Evolutionary conservation across 2,888 invertebrate species (phyloP).

Genomic region (Dorcus hopei): DNA sequence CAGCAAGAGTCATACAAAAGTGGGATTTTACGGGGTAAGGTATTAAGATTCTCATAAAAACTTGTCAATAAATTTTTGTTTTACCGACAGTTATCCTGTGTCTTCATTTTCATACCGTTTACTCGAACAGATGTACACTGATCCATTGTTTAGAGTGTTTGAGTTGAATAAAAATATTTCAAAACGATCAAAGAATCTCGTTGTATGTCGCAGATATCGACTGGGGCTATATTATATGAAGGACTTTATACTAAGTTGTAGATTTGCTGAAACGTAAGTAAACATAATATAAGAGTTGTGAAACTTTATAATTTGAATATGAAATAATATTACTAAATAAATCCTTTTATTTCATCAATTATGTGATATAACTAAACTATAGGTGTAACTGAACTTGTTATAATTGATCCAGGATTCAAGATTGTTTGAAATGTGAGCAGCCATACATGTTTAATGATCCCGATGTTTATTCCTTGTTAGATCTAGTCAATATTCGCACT

Average conservation of each 20-base stretch:
- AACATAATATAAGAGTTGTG: background rate
- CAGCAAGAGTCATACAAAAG: slow-evolving; percentile 62
- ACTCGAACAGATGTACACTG: slow-evolving; percentile 70
- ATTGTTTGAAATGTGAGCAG: slow-evolving; percentile 57
- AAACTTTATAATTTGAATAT: too few species aligned
- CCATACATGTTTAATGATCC: slow-evolving; percentile 61
- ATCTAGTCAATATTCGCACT: slow-evolving; percentile 63
- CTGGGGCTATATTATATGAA: slow-evolving; percentile 66
- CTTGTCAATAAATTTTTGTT: slow-evolving; percentile 4
- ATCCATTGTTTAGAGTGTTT: slow-evolving; percentile 73
- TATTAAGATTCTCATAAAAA: slow-evolving; percentile 11
- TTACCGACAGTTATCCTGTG: slow-evolving; percentile 64
- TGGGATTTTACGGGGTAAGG: slow-evolving; percentile 62
- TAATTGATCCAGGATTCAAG: slow-evolving; percentile 50
- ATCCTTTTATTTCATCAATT: too few species aligned
- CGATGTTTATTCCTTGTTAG: slow-evolving; percentile 70
- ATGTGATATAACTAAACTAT: too few species aligned
- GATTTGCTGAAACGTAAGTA: slow-evolving; percentile 62
- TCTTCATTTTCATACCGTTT: slow-evolving; percentile 77
- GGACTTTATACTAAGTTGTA: slow-evolving; percentile 68
- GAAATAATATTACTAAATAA: too few species aligned
- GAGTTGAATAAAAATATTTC: slow-evolving; percentile 69
- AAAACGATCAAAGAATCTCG: slow-evolving; percentile 60
- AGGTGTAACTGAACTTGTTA: too few species aligned
- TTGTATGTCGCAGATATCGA: slow-evolving; percentile 59